Base-by-base conservation (phyloP, 2,888 invertebrate species). In the Ctenicera cuprea region DNA sequence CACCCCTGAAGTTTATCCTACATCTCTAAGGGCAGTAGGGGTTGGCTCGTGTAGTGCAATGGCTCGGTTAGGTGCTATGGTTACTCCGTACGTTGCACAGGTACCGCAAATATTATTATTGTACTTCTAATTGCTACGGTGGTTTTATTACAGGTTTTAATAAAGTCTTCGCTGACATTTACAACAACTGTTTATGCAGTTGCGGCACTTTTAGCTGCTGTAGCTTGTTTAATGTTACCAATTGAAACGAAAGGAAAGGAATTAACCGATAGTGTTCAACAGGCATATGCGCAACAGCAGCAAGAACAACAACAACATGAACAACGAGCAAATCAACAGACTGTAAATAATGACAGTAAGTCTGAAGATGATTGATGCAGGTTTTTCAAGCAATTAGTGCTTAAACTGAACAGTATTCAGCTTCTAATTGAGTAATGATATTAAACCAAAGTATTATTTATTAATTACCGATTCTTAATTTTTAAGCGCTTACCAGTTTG, bases 1-100 rank as follows among this genome's bases (percentile, higher is more conserved):
- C 84, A 98, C 97, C 5, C 97, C 97, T 7, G 97, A 97, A 91
- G 95, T 97, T 3, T 97, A 97, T 85, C 97, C 97, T 0, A 96
- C 96, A 0, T 94, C 95, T 18, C 87, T 97, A 59, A 88, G 97
- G 69, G 94, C 97, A 1, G 92, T 97, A 4, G 97, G 97, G 0
- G 94, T 98, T n/a, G 97, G 97, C 5, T 94, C 95, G 0, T 96
- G 97, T 84, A 96, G 96, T 80, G 94, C 95, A 0, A 94, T 97
- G 89, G 97, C 97, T 0, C 88, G 98, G 50, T 89, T 97, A 9
- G 98, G 97, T 9, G 97, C 97, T 20, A 97, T 98, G 94, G 88
- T 95, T 14, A 97, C 97, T 0, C 97, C 97, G 0, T 97, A 97
- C 83, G 93, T 98, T 1, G 97, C 97, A 3, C 97, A 97, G 91